Percentiles rank a stretch among this genome's conserved stretches.
Evolutionary conservation across 2,888 invertebrate species (phyloP).

Genomic region (Psylliodes chrysocephalus): DNA sequence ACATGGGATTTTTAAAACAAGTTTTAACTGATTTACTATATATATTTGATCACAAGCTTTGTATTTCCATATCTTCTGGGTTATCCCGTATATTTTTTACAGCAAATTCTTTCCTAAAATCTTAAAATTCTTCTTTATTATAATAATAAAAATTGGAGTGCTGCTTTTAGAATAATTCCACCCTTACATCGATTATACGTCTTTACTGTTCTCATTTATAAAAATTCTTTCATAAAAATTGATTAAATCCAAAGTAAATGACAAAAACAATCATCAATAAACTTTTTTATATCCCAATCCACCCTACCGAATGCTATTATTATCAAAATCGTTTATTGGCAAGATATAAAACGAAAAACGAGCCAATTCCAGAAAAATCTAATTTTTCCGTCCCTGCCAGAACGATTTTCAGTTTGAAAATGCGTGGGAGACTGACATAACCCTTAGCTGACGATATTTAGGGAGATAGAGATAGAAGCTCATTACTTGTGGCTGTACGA

Average conservation of each 20-base stretch:
- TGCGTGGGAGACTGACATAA: constrained; percentile 14
- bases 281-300: constrained; percentile 4
- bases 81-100: no score
- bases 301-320: constrained; percentile 4
- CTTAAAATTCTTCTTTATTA: no score
- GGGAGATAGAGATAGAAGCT: constrained; percentile 14
- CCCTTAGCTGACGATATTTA: constrained; percentile 16
- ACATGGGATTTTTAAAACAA: no score
- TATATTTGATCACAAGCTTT: no score
- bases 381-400: not conserved
- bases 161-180: no score
- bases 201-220: no score
- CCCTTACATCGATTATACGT: no score
- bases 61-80: no score
- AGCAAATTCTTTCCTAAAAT: no score
- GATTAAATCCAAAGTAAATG: not conserved
- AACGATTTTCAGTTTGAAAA: constrained; percentile 1
- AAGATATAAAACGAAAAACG: constrained; percentile 18
- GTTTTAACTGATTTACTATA: no score
- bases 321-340: constrained; percentile 20
- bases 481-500: constrained; percentile 1
- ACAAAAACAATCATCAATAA: not conserved
- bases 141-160: no score
- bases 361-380: constrained; percentile 16
- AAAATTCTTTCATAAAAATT: not conserved